Evolutionary conservation across 2,888 invertebrate genomes (phyloP).

Genomic region (Epinotia demarniana): DNA sequence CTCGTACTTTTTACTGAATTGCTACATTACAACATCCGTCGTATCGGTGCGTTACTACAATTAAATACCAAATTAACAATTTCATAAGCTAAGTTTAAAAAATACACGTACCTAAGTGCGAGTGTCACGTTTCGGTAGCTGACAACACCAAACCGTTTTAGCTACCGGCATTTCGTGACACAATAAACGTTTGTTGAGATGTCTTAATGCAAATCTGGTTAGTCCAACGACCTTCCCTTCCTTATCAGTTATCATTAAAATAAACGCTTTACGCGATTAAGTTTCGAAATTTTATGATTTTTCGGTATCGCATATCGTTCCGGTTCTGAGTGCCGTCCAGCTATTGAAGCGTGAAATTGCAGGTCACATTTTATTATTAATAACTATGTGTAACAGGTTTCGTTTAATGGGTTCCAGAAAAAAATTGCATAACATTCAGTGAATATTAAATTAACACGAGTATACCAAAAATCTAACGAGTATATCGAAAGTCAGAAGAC

Average conservation of each 20-base stretch:
- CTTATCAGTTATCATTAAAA: slow-evolving; percentile 38
- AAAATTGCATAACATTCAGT: not conserved
- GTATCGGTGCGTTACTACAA: not conserved
- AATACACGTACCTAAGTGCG: not conserved
- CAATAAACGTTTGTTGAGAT: slow-evolving; percentile 17
- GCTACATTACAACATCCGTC: not conserved
- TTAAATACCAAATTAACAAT: slow-evolving; percentile 4
- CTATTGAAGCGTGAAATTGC: slow-evolving; percentile 8
- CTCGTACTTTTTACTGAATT: not conserved
- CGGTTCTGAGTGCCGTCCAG: slow-evolving; percentile 27
- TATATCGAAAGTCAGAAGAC: too few species aligned
- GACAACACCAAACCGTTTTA: not conserved
- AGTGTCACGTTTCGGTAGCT: slow-evolving; percentile 37
- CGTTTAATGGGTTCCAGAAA: not conserved
- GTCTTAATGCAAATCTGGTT: slow-evolving; percentile 20
- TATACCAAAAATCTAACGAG: not conserved
- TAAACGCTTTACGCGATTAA: slow-evolving; percentile 36
- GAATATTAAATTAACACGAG: not conserved
- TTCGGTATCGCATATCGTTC: slow-evolving; percentile 17
- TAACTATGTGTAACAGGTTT: slow-evolving; percentile 9
- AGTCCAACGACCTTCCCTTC: slow-evolving; percentile 16
- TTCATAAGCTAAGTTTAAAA: slow-evolving; percentile 6
- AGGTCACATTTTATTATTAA: slow-evolving; percentile 21
- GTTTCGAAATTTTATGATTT: slow-evolving; percentile 30
- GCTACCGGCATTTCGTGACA: slow-evolving; percentile 33